These are phyloP conservation scores for Nipponacmea schrenckii DNA, from an alignment of 2,888 invertebrate genomes.

Conservation along the genomic window DNA sequence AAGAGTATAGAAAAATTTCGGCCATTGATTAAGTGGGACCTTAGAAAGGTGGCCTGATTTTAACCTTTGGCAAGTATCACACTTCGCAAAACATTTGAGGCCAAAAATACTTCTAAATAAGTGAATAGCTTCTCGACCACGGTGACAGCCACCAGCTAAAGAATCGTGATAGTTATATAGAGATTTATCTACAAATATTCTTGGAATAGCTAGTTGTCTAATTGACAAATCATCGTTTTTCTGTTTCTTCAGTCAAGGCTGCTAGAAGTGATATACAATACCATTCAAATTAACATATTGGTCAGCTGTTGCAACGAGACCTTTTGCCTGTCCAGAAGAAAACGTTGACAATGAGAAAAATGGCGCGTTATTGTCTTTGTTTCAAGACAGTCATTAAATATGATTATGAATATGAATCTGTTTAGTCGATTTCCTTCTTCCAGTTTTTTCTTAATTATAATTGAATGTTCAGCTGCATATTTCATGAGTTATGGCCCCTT, in stretches of 20 bases:
- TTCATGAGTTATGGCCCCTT: no score
- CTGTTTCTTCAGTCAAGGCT: background rate
- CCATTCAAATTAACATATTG: background rate
- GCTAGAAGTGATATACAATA: background rate
- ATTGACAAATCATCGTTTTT: background rate
- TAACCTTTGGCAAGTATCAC: slow-evolving; percentile 19
- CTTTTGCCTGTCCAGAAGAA: background rate
- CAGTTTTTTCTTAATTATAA: no score
- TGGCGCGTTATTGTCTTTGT: no score
- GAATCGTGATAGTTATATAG: background rate
- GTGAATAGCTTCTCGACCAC: slow-evolving; percentile 21
- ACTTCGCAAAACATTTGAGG: slow-evolving; percentile 20
- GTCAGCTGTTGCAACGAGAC: background rate
- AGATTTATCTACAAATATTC: background rate
- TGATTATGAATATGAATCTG: no score
- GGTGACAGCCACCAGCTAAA: background rate
- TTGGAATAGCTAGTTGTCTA: background rate
- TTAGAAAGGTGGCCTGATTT: slow-evolving; percentile 13
- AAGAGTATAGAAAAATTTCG: no score
- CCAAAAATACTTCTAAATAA: slow-evolving; percentile 25
- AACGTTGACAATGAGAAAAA: no score
- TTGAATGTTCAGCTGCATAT: no score
- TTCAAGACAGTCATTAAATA: no score
- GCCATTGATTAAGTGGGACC: no score
- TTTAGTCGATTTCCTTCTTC: no score